Conservation (phyloP, 1,140 invertebrate genomes). For the Solenopsis invicta region DNA sequence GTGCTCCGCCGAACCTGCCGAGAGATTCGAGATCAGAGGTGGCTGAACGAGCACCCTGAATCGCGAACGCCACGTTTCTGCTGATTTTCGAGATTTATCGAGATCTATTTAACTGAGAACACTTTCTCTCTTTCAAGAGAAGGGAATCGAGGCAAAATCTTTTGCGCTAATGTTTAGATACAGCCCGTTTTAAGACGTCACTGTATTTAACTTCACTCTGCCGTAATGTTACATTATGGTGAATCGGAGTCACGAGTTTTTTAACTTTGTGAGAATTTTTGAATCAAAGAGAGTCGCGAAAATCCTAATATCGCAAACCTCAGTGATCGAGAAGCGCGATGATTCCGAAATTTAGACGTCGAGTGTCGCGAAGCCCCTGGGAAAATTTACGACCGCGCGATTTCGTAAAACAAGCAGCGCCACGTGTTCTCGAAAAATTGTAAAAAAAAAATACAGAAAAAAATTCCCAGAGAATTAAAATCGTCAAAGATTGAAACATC, state of each 20-base stretch:
- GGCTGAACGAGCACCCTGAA: background rate
- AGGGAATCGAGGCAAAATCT: background rate
- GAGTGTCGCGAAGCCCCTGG: background rate
- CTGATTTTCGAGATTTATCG: background rate
- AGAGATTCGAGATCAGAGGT: slow-evolving; percentile 38
- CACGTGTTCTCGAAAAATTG: background rate
- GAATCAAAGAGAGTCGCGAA: background rate
- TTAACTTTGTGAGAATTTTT: background rate
- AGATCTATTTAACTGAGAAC: background rate
- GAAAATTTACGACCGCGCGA: background rate
- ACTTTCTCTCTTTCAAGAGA: background rate
- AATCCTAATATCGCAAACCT: background rate
- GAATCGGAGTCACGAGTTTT: background rate
- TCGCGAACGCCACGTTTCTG: background rate
- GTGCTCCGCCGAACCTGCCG: background rate
- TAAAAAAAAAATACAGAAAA: background rate
- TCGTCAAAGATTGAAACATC: slow-evolving; percentile 29
- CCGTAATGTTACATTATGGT: background rate
- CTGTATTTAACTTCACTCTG: too few species aligned
- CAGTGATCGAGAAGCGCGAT: background rate
- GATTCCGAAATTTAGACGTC: background rate
- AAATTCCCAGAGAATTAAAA: background rate
- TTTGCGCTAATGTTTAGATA: background rate
- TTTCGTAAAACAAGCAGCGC: background rate
- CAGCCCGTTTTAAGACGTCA: too few species aligned